Evolutionary conservation across 2,888 invertebrate species (phyloP), one percentile per base, ranked within the genome.

Genomic region (Entomobrya proxima): DNA sequence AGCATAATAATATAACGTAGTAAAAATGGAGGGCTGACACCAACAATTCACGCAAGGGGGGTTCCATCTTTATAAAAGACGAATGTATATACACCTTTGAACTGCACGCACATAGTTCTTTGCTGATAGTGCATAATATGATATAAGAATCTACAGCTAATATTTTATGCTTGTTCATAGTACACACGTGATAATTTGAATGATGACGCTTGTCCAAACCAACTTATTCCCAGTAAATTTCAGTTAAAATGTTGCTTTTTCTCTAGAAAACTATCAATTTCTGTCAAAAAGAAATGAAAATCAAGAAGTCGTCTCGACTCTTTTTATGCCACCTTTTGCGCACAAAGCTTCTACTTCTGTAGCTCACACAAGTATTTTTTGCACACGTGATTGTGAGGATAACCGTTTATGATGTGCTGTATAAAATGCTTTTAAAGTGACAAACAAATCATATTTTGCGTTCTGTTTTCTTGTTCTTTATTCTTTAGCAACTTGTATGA

Each of bases 101-200:
- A 21, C 30, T 47, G 27, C 13, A 32, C n/a, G n/a, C n/a, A n/a
- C n/a, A n/a, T n/a, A n/a, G n/a, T n/a, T n/a, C n/a, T n/a, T n/a
- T n/a, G n/a, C n/a, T n/a, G n/a, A n/a, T n/a, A n/a, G n/a, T n/a
- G n/a, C n/a, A n/a, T n/a, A n/a, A n/a, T n/a, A n/a, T n/a, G n/a
- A n/a, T n/a, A n/a, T n/a, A n/a, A n/a, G n/a, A 69, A 69, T 15
- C 24, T 13, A 32, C 64, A 55, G 55, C 21, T 24, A 24, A 24
- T 52, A 30, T 32, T 15, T 18, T 67, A 37, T 30, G 18, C n/a
- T 37, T 52, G 37, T 24, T 61, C 69, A 32, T 69, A 37, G 35
- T n/a, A n/a, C 74, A 75, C 82, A 80, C 35, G 72, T 72, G 80
- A 75, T 82, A 76, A 82, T 82, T 82, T 82, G 82, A 82, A 75